Evolutionary conservation across 2,888 invertebrate species (phyloP).

Genomic region (Peribatodes rhomboidaria): DNA sequence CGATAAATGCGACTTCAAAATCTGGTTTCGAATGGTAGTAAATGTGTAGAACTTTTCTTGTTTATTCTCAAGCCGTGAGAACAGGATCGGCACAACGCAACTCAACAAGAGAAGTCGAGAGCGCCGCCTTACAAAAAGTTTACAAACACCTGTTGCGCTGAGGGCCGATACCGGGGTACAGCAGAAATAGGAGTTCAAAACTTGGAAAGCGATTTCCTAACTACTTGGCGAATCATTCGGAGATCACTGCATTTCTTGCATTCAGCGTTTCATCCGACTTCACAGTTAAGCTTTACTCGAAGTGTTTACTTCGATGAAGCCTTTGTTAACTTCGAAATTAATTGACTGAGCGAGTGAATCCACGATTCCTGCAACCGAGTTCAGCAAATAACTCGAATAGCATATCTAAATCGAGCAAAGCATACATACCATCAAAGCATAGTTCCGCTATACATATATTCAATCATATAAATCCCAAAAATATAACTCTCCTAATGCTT

Average conservation of each 20-base stretch:
- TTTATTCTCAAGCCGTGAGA: not conserved
- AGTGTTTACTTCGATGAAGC: not conserved
- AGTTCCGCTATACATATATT: no score
- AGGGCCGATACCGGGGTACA: conserved; percentile 6
- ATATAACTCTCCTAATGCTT: conserved; percentile 8
- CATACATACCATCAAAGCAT: no score
- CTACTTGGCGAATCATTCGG: not conserved
- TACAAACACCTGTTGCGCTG: conserved; percentile 48
- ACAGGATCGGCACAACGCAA: not conserved
- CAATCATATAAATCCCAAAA: conserved; percentile 1
- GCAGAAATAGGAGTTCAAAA: not conserved
- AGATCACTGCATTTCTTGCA: not conserved
- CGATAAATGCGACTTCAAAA: no score
- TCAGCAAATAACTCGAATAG: no score
- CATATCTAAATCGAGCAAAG: no score
- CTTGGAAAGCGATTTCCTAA: not conserved
- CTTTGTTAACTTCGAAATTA: not conserved
- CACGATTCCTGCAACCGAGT: no score
- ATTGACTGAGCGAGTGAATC: no score
- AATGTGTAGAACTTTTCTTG: no score
- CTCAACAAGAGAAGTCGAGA: not conserved
- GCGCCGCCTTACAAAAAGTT: conserved; percentile 42
- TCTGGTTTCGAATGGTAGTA: no score
- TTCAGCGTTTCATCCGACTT: not conserved
- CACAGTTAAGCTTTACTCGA: not conserved